phyloP scores from a whole-genome alignment of 1,140 invertebrate genomes.

The Mamestra configurata region DNA sequence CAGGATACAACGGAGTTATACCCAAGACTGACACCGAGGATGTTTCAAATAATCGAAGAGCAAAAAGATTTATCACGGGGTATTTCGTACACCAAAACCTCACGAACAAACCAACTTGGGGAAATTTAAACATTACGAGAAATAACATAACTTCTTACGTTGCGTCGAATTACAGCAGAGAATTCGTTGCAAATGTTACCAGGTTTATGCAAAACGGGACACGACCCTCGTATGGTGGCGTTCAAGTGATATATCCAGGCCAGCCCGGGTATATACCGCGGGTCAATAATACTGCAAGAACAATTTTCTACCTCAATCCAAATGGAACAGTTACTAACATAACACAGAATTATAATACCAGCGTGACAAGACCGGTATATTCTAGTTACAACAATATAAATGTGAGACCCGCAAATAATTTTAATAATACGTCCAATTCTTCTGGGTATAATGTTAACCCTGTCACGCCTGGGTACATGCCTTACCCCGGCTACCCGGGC shows the following conservation, averaged over 20 bases:
- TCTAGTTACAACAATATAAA: background rate
- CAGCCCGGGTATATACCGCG: background rate
- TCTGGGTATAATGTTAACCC: background rate
- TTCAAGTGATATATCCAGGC: background rate
- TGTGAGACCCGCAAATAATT: no score
- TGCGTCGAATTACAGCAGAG: no score
- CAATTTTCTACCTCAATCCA: no score
- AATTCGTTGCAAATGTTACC: background rate
- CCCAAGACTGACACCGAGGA: no score
- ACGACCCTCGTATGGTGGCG: background rate
- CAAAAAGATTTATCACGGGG: background rate
- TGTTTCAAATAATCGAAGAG: background rate
- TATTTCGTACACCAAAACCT: background rate
- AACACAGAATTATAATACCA: background rate
- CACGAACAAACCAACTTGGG: background rate
- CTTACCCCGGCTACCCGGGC: background rate
- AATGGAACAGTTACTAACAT: no score
- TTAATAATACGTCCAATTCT: no score
- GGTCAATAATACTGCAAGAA: no score
- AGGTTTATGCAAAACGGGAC: background rate
- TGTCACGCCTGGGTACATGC: background rate
- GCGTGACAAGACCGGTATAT: no score
- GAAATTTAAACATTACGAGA: background rate
- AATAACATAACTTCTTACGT: no score
- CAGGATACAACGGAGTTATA: no score